phyloP scores from a whole-genome alignment of 2,888 invertebrate species.

The Chaetogeoica ovagalla region DNA sequence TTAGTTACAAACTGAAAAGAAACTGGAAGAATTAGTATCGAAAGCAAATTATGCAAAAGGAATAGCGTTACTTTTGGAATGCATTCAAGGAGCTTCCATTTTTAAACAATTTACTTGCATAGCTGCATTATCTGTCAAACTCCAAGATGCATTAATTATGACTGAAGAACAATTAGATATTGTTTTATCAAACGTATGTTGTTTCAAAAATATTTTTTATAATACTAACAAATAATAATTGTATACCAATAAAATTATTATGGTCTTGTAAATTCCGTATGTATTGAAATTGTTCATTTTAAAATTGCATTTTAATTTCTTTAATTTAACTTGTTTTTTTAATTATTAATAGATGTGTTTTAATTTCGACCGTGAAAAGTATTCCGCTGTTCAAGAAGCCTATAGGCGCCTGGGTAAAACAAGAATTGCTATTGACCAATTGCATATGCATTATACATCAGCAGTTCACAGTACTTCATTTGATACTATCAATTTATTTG shows the following conservation, averaged over 20 bases:
- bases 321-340: neutral
- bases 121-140: constrained; percentile 78
- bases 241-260: neutral
- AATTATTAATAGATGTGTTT: constrained; percentile 63
- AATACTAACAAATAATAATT: neutral
- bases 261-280: neutral
- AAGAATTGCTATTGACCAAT: constrained; percentile 88
- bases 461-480: constrained; percentile 82
- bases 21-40: constrained; percentile 77
- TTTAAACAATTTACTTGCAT: constrained; percentile 91
- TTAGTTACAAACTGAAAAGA: constrained; percentile 79
- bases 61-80: constrained; percentile 84
- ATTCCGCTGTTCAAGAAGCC: constrained; percentile 82
- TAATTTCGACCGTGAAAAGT: constrained; percentile 77
- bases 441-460: constrained; percentile 93
- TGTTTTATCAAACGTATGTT: constrained; percentile 75
- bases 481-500: constrained; percentile 65
- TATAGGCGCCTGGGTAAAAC: constrained; percentile 88
- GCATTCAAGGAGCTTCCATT: constrained; percentile 80
- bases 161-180: constrained; percentile 89
- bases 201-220: constrained; percentile 1
- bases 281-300: neutral
- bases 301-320: neutral
- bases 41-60: constrained; percentile 87
- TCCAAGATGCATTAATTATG: constrained; percentile 87